A percentile compares a stretch with the other conserved stretches of the same genome.
These are phyloP conservation scores for Oostethus manadensis DNA, from an alignment of 2,113 vertebrate species.

Conservation along the genomic window DNA sequence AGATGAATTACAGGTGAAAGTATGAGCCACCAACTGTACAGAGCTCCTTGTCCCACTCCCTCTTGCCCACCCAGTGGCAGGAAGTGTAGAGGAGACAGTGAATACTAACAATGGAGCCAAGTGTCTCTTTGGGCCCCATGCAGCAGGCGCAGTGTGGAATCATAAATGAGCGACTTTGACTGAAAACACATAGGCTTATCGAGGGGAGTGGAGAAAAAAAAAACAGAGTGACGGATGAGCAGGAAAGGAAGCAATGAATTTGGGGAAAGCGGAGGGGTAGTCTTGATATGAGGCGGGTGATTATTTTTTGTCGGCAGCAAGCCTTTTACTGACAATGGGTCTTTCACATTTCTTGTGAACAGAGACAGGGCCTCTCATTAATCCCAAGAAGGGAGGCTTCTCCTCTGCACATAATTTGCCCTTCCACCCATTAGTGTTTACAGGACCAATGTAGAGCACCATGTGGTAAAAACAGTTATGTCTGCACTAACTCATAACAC, in stretches of 20 bases:
- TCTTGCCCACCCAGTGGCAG: slow-evolving; percentile 34
- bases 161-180: slow-evolving; percentile 65
- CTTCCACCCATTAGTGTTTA: slow-evolving; percentile 67
- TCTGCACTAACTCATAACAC: slow-evolving; percentile 62
- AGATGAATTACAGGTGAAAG: slow-evolving; percentile 28
- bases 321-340: slow-evolving; percentile 69
- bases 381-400: slow-evolving; percentile 62
- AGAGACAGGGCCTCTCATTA: slow-evolving; percentile 70
- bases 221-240: slow-evolving; percentile 59
- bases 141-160: slow-evolving; percentile 50
- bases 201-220: slow-evolving; percentile 11
- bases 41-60: slow-evolving; percentile 26
- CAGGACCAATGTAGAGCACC: slow-evolving; percentile 55
- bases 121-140: slow-evolving; percentile 49
- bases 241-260: slow-evolving; percentile 64
- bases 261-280: slow-evolving; percentile 60
- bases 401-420: slow-evolving; percentile 66
- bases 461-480: slow-evolving; percentile 64
- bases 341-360: slow-evolving; percentile 74
- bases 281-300: slow-evolving; percentile 68
- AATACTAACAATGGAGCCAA: slow-evolving; percentile 56
- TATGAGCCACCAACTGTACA: slow-evolving; percentile 45
- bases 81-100: slow-evolving; percentile 52
- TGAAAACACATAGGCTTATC: slow-evolving; percentile 61
- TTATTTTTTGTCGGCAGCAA: slow-evolving; percentile 67